These are phyloP conservation scores for Tor tambroides DNA, from an alignment of 2,113 vertebrate genomes.

Conservation along the genomic window DNA sequence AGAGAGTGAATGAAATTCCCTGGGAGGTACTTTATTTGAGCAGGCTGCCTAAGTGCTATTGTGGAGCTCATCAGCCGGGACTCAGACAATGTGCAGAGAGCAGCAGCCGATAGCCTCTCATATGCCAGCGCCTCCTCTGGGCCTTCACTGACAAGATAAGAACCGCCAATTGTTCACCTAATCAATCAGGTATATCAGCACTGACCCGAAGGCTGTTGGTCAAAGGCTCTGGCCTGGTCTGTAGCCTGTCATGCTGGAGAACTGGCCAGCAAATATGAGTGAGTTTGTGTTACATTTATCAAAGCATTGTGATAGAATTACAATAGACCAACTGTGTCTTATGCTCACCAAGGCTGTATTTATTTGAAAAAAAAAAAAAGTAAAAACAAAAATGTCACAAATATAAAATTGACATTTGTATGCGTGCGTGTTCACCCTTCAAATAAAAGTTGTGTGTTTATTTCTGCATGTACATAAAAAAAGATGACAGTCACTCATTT, in stretches of 20 bases:
- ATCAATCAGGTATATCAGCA: slow-evolving; percentile 54
- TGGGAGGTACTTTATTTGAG: slow-evolving; percentile 40
- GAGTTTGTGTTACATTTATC: not conserved
- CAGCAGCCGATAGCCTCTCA: slow-evolving; percentile 26
- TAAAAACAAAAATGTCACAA: too few relatives aligned
- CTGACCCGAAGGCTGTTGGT: slow-evolving; percentile 52
- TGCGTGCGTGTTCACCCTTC: slow-evolving; percentile 14
- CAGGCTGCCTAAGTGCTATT: slow-evolving; percentile 51
- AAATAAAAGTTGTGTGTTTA: slow-evolving; percentile 13
- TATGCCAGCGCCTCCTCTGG: slow-evolving; percentile 34
- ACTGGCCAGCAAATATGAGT: not conserved
- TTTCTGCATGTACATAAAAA: not conserved
- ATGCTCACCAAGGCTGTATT: not conserved
- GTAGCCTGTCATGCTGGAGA: not conserved
- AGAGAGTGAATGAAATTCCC: not conserved
- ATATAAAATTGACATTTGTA: too few relatives aligned
- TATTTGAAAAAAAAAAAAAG: too few relatives aligned
- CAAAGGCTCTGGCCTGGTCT: slow-evolving; percentile 25
- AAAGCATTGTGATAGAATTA: too few relatives aligned
- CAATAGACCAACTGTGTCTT: too few relatives aligned
- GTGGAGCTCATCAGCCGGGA: slow-evolving; percentile 44
- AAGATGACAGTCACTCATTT: not conserved
- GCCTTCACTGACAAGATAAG: slow-evolving; percentile 60
- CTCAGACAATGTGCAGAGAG: slow-evolving; percentile 52
- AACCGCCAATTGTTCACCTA: slow-evolving; percentile 42